Conservation (phyloP, 53 echinoderm and acorn worm genomes). For the Holothuria leucospilota region DNA sequence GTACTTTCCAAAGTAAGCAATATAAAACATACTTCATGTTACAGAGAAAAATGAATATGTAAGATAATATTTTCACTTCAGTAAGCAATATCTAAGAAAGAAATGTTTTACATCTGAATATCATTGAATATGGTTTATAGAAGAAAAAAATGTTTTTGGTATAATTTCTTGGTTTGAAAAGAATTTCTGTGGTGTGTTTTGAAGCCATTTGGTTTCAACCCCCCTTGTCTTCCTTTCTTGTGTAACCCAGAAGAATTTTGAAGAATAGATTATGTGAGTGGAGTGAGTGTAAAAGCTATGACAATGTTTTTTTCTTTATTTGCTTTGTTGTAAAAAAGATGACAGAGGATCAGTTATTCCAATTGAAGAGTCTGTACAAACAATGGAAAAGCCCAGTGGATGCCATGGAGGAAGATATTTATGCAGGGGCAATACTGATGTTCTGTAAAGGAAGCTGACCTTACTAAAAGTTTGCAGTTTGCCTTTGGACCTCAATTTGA, state of each 20-base stretch:
- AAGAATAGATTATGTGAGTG: constrained; percentile 20
- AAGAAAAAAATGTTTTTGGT: constrained; percentile 17
- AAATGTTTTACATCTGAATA: constrained; percentile 25
- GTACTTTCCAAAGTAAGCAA: constrained; percentile 42
- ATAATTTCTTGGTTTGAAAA: constrained; percentile 25
- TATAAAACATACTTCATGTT: constrained; percentile 29
- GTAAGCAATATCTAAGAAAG: constrained; percentile 30
- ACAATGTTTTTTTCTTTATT: not conserved
- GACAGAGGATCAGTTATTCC: no score
- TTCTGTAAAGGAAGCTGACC: no score
- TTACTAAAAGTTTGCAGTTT: no score
- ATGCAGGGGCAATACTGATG: no score
- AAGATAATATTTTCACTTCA: constrained; percentile 17
- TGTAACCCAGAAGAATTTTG: constrained; percentile 28
- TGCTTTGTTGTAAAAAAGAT: not conserved
- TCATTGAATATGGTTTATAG: constrained; percentile 45
- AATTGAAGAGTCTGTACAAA: no score
- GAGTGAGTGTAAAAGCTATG: constrained; percentile 29
- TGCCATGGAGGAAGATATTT: no score
- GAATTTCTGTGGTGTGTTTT: constrained; percentile 30
- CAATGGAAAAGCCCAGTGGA: no score
- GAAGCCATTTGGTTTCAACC: not conserved
- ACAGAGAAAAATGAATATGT: no score
- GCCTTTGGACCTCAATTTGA: no score
- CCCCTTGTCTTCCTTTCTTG: constrained; percentile 16